Base-by-base conservation (phyloP, 2,888 invertebrate species). In the Oeneis ivallda region DNA sequence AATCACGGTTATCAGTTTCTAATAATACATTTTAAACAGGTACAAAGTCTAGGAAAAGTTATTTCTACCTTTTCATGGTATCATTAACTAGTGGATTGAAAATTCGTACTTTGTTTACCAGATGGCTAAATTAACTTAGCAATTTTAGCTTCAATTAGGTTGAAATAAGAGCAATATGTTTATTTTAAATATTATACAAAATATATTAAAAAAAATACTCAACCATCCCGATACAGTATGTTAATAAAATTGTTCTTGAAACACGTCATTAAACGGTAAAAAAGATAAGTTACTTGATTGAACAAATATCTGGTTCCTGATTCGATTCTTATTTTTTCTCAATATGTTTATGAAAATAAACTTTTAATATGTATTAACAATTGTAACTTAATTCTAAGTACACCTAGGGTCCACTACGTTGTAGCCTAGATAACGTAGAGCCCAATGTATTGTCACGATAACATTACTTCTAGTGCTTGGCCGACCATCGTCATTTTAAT, bases 341-440 rank as follows among this genome's bases (percentile, higher is more conserved):
- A 60, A 39, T 39, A n/a, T 6, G 7, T 39, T n/a, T 41, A 4
- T 53, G 8, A 19, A 17, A 13, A 17, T 39, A 17, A 15, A 34
- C 59, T 32, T 26, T 41, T 32, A 61, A 62, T 26, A n/a, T n/a
- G n/a, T n/a, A 43, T 59, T 39, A 64, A 62, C 39, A 59, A 62
- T 50, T 65, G 41, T 71, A 72, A 66, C 66, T 68, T 73, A 74
- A 71, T 58, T 71, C 64, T 81, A 82, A 82, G 77, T 79, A 81
- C 37, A 37, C 73, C 77, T 83, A 82, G 84, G 84, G 84, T 83
- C 84, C 84, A 84, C 79, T 79, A 76, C 76, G 76, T 79, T 76
- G 75, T 82, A 82, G 78, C 71, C 75, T 81, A 79, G 74, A 72
- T 78, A 74, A 77, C 73, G 68, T 79, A 75, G 77, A 72, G 63